Base-by-base conservation (phyloP, 1,140 invertebrate genomes). In the Ephestia elutella region DNA sequence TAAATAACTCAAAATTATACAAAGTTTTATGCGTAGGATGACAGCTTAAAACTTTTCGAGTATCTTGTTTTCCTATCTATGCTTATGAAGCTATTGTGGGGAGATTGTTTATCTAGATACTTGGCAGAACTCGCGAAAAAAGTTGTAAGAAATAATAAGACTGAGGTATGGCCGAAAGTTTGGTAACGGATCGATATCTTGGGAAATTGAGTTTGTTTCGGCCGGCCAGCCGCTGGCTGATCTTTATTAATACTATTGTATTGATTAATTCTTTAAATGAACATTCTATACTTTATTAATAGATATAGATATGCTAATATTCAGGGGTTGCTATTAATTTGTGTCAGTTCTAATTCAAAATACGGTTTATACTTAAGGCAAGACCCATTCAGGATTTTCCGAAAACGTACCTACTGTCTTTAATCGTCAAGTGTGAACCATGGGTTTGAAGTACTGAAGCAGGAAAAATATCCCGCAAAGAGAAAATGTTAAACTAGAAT, bases 41-140 rank as follows among this genome's bases (percentile, higher is more conserved):
- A 53, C 50, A 53, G 19, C 15, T 50, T n/a, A 53, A 53, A 53
- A 21, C 10, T 53, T 53, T 3, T 1, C 11, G 10, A 53, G 18
- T 53, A 25, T 25, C 50, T 21, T 25, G 50, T 53, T 53, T 25
- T 25, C 50, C 11, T 53, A 17, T 25, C 13, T 13, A 25, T 53
- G 21, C 21, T 53, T 53, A 53, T 53, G 50, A 25, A 53, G 19
- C 10, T 15, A 53, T 53, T 21, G 5, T 25, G 7, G 21, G 8
- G 50, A 25, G 38, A 44, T 44, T 44, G 38, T 44, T 44, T 44
- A 17, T 44, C 38, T 17, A 44, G 38, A 44, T 44, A 44, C 38
- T 44, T 44, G 38, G 38, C 10, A 15, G n/a, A 44, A n/a, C 38
- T n/a, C 38, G 38, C 13, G 38, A 44, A 44, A 32, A 44, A 44